Percentiles rank a stretch among this genome's conserved stretches.
Evolutionary conservation across 2,888 invertebrate genomes (phyloP).

Genomic region (Hypomecis atomaria): DNA sequence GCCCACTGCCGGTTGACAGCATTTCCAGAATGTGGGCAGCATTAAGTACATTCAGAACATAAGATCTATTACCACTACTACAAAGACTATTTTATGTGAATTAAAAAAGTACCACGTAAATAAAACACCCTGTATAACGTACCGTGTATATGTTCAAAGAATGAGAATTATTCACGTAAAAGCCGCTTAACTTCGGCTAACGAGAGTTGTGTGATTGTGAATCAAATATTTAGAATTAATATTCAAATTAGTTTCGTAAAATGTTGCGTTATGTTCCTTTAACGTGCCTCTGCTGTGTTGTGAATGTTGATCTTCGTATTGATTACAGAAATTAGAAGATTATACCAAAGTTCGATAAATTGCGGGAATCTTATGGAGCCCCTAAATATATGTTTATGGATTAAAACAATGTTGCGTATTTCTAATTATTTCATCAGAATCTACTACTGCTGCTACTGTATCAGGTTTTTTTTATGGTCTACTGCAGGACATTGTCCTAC

Average conservation of each 20-base stretch:
- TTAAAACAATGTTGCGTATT: not conserved
- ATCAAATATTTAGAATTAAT: slow-evolving; percentile 71
- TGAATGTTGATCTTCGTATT: slow-evolving; percentile 14
- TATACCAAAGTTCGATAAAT: not conserved
- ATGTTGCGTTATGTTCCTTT: slow-evolving; percentile 19
- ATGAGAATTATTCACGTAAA: slow-evolving; percentile 62
- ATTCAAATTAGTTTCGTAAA: slow-evolving; percentile 56
- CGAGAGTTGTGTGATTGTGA: slow-evolving; percentile 68
- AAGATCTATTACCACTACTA: no score
- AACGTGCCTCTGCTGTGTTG: slow-evolving; percentile 8
- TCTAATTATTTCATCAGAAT: no score
- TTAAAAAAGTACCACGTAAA: no score
- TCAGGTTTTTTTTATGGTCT: no score
- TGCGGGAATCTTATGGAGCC: no score
- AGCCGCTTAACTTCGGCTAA: slow-evolving; percentile 73
- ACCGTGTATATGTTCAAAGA: slow-evolving; percentile 44
- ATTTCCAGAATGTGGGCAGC: no score
- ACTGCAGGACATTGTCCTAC: no score
- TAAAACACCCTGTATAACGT: slow-evolving; percentile 36
- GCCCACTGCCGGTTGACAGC: no score
- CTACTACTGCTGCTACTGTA: no score
- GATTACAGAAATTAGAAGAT: slow-evolving; percentile 4
- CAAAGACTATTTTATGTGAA: no score
- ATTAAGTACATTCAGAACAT: no score
- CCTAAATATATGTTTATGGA: not conserved